These are phyloP conservation scores for Petrocephalus sullivani DNA, from an alignment of 2,797 vertebrate species.

Conservation along the genomic window DNA sequence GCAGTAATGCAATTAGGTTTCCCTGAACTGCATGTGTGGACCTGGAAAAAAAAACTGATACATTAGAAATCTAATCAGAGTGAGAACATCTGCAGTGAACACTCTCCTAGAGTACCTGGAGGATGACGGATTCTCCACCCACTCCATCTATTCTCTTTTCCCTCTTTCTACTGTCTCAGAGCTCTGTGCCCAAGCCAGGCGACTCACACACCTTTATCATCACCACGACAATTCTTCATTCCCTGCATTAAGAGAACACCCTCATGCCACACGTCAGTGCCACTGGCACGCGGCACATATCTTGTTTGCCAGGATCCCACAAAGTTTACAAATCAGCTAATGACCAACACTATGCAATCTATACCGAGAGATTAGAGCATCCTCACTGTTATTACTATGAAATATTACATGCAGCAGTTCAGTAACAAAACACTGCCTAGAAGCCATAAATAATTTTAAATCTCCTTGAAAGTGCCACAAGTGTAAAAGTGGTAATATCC, in stretches of 20 bases:
- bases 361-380: neutral
- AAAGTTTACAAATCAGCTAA: neutral
- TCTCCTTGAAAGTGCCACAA: neutral
- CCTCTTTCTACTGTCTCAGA: neutral
- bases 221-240: neutral
- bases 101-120: slow-evolving; percentile 4
- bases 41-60: slow-evolving; percentile 19
- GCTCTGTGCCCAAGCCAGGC: neutral
- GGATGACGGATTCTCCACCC: slow-evolving; percentile 23
- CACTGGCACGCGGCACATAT: neutral
- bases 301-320: neutral
- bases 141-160: neutral
- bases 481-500: neutral
- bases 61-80: slow-evolving; percentile 27
- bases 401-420: neutral
- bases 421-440: neutral
- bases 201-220: neutral
- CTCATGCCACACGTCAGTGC: neutral
- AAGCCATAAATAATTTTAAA: neutral
- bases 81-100: slow-evolving; percentile 23
- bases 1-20: slow-evolving; percentile 20
- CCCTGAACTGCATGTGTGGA: neutral
- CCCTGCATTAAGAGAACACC: neutral
- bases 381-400: neutral
- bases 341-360: neutral